phyloP scores from a whole-genome alignment of 2,797 vertebrate genomes.

The Anguilla megastoma region DNA sequence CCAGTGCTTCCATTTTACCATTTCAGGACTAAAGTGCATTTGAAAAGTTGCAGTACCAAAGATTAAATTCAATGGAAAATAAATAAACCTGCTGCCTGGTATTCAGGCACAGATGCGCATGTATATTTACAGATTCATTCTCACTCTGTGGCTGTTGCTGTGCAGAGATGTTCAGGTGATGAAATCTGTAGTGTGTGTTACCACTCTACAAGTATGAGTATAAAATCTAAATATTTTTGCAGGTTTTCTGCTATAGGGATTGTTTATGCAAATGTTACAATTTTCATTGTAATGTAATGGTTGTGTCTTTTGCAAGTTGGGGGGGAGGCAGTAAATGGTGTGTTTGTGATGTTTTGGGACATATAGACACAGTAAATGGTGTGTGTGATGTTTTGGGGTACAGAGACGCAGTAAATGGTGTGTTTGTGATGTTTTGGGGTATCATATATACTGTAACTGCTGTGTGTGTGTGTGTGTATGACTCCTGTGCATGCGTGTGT shows the following conservation, averaged over 20 bases:
- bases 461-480: conserved; percentile 7
- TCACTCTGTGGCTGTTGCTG: background rate
- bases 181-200: background rate
- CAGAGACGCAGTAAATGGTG: background rate
- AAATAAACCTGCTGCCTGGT: background rate
- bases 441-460: background rate
- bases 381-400: background rate
- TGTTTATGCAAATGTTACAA: background rate
- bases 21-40: background rate
- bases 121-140: background rate
- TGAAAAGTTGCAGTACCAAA: background rate
- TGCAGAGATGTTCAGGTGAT: background rate
- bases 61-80: background rate
- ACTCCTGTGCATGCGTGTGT: background rate
- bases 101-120: background rate
- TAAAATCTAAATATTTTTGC: background rate
- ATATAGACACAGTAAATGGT: background rate
- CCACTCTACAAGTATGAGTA: background rate
- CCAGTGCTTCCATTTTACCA: background rate
- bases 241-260: background rate
- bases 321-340: background rate
- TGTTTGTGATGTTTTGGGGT: conserved; percentile 35
- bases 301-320: background rate
- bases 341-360: conserved; percentile 34
- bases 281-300: background rate